Conservation (phyloP, 2,113 vertebrate genomes). For the Atractosteus spatula region DNA sequence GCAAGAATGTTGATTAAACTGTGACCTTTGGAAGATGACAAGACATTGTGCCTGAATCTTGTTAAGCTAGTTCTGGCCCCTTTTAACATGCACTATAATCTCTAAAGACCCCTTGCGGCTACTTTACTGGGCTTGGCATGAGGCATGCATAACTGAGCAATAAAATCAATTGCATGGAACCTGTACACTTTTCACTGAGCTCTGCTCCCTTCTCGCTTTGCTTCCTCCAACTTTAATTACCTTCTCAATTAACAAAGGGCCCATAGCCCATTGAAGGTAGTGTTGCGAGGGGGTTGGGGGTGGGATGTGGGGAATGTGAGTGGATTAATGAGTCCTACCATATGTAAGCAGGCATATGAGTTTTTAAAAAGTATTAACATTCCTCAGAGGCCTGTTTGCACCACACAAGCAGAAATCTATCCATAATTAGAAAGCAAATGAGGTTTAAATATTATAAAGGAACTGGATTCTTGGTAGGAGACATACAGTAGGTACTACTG, state of each 20-base stretch:
- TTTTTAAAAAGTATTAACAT: too few relatives aligned
- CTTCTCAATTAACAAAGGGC: not conserved
- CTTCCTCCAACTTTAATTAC: not conserved
- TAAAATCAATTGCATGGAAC: conserved; percentile 2
- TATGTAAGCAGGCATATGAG: too few relatives aligned
- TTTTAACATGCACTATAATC: conserved; percentile 1
- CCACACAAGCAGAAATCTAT: too few relatives aligned
- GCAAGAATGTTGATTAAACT: not conserved
- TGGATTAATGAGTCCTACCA: too few relatives aligned
- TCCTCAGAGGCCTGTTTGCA: too few relatives aligned
- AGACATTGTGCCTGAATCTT: not conserved
- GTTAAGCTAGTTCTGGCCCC: not conserved
- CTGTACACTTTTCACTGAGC: not conserved
- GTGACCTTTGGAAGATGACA: not conserved
- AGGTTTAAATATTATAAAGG: too few relatives aligned
- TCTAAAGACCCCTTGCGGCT: not conserved
- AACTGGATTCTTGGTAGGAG: too few relatives aligned
- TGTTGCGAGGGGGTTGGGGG: too few relatives aligned
- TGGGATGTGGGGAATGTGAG: too few relatives aligned
- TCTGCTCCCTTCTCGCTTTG: not conserved
- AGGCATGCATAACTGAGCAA: conserved; percentile 1
- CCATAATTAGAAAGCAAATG: too few relatives aligned
- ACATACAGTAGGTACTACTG: too few relatives aligned
- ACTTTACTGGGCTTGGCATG: not conserved
- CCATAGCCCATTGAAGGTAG: not conserved